Conservation (phyloP, 2,888 invertebrate genomes). For the Rotaria magnacalcarata region DNA sequence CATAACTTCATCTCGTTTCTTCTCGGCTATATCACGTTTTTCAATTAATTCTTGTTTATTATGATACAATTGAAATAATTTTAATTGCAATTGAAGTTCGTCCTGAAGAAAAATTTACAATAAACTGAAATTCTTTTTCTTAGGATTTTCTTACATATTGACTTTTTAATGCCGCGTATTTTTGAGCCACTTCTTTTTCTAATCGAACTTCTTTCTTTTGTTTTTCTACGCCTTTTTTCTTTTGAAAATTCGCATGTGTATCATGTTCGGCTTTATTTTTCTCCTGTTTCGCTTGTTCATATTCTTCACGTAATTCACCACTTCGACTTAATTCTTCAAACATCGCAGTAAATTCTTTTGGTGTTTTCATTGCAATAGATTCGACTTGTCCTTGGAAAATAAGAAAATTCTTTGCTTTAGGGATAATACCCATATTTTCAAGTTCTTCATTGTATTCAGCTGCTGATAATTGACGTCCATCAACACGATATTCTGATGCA, state of each 20-base stretch:
- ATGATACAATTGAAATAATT: slow-evolving; percentile 85
- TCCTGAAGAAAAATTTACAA: slow-evolving; percentile 63
- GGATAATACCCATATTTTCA: slow-evolving; percentile 90
- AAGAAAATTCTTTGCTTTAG: slow-evolving; percentile 96
- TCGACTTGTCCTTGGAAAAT: slow-evolving; percentile 99
- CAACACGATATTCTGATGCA: slow-evolving; percentile 84
- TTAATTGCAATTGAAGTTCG: slow-evolving; percentile 83
- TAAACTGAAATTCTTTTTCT: background rate
- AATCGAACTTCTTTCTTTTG: slow-evolving; percentile 94
- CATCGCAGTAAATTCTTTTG: slow-evolving; percentile 89
- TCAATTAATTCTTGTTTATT: slow-evolving; percentile 84
- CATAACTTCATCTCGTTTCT: slow-evolving; percentile 67
- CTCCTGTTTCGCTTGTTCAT: slow-evolving; percentile 80
- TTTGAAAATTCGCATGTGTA: slow-evolving; percentile 93
- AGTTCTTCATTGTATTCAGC: slow-evolving; percentile 78
- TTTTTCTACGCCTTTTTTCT: slow-evolving; percentile 94
- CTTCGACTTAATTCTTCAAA: slow-evolving; percentile 87
- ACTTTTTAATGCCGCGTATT: slow-evolving; percentile 84
- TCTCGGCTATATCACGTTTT: slow-evolving; percentile 74
- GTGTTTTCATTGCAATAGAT: slow-evolving; percentile 98
- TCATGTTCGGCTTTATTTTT: slow-evolving; percentile 96
- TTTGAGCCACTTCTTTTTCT: slow-evolving; percentile 97
- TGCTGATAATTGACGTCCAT: slow-evolving; percentile 71
- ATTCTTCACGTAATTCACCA: slow-evolving; percentile 88
- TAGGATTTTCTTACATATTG: slow-evolving; percentile 64